Evolutionary conservation across 2,888 invertebrate species (phyloP), one percentile per base, ranked within the genome.

Genomic region (Cactoblastis cactorum): DNA sequence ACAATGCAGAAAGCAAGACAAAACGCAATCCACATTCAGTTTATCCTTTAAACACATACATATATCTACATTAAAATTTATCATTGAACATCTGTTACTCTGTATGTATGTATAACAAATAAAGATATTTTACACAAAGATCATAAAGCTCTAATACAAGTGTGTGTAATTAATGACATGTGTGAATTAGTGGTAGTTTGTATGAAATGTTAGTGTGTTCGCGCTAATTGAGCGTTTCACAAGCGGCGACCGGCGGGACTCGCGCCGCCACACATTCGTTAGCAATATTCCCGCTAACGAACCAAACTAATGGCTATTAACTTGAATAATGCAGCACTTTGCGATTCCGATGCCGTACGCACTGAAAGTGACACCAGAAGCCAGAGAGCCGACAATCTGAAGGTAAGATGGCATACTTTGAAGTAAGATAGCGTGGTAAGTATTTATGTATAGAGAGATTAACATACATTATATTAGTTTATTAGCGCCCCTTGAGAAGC

Each of bases 221-320:
- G 74, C 69, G 77, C 78, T 85, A 83, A 86, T 85, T 86, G 83
- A 80, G 80, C 78, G 77, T 82, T 84, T 82, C 77, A 79, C 73
- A 69, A 67, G 69, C 69, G 68, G 66, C 62, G 65, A 67, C 69
- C 61, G 65, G 59, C 67, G 74, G 71, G 76, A 77, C 69, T 74
- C 80, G 76, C 76, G 75, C 63, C 66, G 74, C 73, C 79, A 71
- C 80, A 83, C 83, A 83, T 82, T 87, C 87, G 86, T 88, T 86
- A 86, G 85, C 86, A 82, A 86, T 88, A 86, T 87, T 84, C 84
- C n/a, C 81, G 72, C 85, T 88, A 88, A 87, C 88, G 87, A 88
- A 88, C 85, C 83, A 78, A 84, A 84, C 85, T 87, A 86, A 87
- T 86, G 84, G 85, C 83, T 84, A 83, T 87, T 85, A 84, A 83